Evolutionary conservation across 2,113 vertebrate genomes (phyloP).

Genomic region (zebrafish (Danio rerio)): DNA sequence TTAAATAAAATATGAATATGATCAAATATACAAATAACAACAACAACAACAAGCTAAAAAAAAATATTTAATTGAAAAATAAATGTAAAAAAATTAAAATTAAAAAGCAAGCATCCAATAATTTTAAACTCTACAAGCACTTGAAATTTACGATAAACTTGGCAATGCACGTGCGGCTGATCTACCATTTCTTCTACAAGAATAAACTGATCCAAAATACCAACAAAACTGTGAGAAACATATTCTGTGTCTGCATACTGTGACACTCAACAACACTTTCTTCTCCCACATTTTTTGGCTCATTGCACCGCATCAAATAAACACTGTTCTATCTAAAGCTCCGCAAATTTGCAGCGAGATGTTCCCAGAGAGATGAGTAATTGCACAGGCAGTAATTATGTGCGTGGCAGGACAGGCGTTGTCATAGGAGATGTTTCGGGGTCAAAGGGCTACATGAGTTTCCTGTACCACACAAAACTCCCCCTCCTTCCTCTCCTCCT

Average conservation of each 20-base stretch:
- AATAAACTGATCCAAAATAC: slow-evolving; percentile 14
- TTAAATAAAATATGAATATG: too few species aligned
- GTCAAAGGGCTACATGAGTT: slow-evolving; percentile 50
- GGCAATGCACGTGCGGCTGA: background rate
- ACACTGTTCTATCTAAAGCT: background rate
- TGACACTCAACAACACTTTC: background rate
- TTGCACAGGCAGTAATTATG: background rate
- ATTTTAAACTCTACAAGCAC: background rate
- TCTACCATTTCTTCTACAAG: background rate
- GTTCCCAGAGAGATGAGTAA: background rate
- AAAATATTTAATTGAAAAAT: too few species aligned
- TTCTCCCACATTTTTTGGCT: slow-evolving; percentile 1
- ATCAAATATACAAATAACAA: too few species aligned
- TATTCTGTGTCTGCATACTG: background rate
- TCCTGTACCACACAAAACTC: slow-evolving; percentile 51
- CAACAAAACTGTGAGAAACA: slow-evolving; percentile 3
- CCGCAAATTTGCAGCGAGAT: background rate
- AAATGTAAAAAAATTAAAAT: too few species aligned
- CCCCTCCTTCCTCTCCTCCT: slow-evolving; percentile 62
- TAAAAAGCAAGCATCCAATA: background rate
- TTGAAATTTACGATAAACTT: background rate
- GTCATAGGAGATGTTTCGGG: slow-evolving; percentile 27
- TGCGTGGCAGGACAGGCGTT: slow-evolving; percentile 32
- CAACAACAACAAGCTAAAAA: too few species aligned
- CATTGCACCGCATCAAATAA: background rate